Percentiles rank a stretch among this genome's conserved stretches.
phyloP scores from a whole-genome alignment of 30 jellyfish, hydroid and myxozoan genomes.

The Pelagia noctiluca region DNA sequence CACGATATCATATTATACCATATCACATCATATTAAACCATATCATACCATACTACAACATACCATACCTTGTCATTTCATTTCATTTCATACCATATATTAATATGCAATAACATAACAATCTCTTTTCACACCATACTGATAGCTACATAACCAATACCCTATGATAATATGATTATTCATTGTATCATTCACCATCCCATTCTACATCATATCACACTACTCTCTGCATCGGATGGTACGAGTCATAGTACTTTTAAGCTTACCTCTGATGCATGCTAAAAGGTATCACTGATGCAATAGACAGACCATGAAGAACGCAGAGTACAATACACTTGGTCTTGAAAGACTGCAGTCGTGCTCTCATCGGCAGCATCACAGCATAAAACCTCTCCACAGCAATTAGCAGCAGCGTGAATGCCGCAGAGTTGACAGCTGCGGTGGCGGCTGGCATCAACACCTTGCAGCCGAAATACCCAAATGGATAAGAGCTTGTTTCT shows the following conservation, averaged over 20 bases:
- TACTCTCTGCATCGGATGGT: too few species aligned
- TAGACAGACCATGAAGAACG: conserved; percentile 44
- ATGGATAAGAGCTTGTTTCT: conserved; percentile 45
- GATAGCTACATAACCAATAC: too few species aligned
- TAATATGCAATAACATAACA: too few species aligned
- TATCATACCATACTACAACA: conserved; percentile 3
- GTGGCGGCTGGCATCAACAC: conserved; percentile 79
- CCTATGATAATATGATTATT: too few species aligned
- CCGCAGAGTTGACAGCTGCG: conserved; percentile 67
- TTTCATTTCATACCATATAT: too few species aligned
- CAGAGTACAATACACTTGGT: conserved; percentile 30
- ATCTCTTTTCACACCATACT: too few species aligned
- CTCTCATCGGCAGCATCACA: conserved; percentile 64
- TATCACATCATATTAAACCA: conserved; percentile 5
- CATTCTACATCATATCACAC: too few species aligned
- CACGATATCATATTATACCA: not conserved
- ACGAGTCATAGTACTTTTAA: not conserved
- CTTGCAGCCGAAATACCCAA: conserved; percentile 76
- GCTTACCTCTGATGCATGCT: conserved; percentile 43
- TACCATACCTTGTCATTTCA: too few species aligned
- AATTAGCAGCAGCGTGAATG: conserved; percentile 58
- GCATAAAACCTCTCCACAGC: conserved; percentile 81
- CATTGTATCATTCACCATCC: too few species aligned
- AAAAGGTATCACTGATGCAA: conserved; percentile 55
- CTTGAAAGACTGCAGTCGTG: conserved; percentile 43